A percentile compares a stretch with the other conserved stretches of the same genome.
These are phyloP conservation scores for Australoheros facetus DNA, from an alignment of 2,797 vertebrate species.

Conservation along the genomic window DNA sequence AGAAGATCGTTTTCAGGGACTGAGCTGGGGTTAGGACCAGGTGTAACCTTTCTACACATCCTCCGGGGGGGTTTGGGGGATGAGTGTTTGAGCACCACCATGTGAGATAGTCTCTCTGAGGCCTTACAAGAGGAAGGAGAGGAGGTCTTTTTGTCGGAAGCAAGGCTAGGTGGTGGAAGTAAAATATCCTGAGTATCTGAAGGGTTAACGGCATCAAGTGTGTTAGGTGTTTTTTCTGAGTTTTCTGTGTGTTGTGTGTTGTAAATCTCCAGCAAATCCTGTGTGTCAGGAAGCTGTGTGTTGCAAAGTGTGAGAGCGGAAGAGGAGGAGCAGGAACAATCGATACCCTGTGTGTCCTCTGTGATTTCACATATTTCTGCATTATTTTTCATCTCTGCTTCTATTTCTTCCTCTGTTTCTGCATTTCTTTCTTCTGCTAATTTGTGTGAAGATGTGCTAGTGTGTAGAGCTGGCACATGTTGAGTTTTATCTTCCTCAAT, in stretches of 20 bases:
- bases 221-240: constrained; percentile 48
- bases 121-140: constrained; percentile 71
- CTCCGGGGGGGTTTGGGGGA: constrained; percentile 84
- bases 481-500: constrained; percentile 49
- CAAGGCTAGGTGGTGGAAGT: constrained; percentile 68
- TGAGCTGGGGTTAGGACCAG: constrained; percentile 34
- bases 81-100: constrained; percentile 85
- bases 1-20: constrained; percentile 57
- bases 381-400: constrained; percentile 32
- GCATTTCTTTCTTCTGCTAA: constrained; percentile 36
- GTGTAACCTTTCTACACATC: constrained; percentile 80
- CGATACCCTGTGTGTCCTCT: constrained; percentile 45
- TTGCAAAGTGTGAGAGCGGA: constrained; percentile 42
- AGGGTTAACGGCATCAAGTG: constrained; percentile 48
- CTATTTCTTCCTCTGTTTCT: constrained; percentile 41
- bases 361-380: constrained; percentile 27
- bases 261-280: constrained; percentile 47
- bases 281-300: constrained; percentile 33
- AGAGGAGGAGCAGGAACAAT: constrained; percentile 58
- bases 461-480: constrained; percentile 28
- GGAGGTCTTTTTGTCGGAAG: constrained; percentile 77
- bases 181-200: constrained; percentile 73
- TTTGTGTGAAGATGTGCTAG: constrained; percentile 36
- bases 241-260: constrained; percentile 43
- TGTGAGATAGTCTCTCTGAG: constrained; percentile 79